Percentiles rank a stretch among this genome's conserved stretches.
Evolutionary conservation across 2,797 vertebrate genomes (phyloP).

Genomic region (Myripristis murdjan): DNA sequence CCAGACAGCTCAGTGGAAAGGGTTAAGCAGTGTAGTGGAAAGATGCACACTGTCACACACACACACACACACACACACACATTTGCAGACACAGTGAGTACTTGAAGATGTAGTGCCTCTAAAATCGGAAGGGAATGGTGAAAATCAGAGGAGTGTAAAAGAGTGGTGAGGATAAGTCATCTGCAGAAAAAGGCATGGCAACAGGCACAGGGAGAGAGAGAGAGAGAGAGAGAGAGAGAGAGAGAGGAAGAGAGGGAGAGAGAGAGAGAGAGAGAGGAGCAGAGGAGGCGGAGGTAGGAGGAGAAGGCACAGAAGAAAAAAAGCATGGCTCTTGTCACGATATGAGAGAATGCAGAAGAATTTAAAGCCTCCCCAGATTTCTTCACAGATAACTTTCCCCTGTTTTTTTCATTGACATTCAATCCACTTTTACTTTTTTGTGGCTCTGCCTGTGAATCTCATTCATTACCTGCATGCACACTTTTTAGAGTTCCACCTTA

Average conservation of each 20-base stretch:
- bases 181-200: slow-evolving; percentile 17
- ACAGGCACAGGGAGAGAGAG: slow-evolving; percentile 7
- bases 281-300: background rate
- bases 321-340: background rate
- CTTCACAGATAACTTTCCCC: background rate
- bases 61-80: slow-evolving; percentile 1
- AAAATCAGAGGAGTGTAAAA: slow-evolving; percentile 45
- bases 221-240: background rate
- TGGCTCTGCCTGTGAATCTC: background rate
- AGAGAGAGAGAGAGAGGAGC: slow-evolving; percentile 1
- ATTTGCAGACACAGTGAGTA: slow-evolving; percentile 12
- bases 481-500: background rate
- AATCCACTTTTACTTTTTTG: background rate
- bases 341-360: background rate
- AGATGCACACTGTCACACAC: background rate
- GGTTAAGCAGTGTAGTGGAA: slow-evolving; percentile 46
- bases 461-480: background rate
- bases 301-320: background rate
- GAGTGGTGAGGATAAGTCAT: slow-evolving; percentile 36
- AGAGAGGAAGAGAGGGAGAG: slow-evolving; percentile 2
- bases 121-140: slow-evolving; percentile 8
- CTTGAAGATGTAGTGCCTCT: background rate
- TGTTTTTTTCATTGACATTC: background rate
- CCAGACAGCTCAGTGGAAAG: slow-evolving; percentile 23
- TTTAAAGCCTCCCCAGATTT: slow-evolving; percentile 8